Conservation (phyloP, 2,888 invertebrate genomes). For the Stenchaetothrips biformis region DNA sequence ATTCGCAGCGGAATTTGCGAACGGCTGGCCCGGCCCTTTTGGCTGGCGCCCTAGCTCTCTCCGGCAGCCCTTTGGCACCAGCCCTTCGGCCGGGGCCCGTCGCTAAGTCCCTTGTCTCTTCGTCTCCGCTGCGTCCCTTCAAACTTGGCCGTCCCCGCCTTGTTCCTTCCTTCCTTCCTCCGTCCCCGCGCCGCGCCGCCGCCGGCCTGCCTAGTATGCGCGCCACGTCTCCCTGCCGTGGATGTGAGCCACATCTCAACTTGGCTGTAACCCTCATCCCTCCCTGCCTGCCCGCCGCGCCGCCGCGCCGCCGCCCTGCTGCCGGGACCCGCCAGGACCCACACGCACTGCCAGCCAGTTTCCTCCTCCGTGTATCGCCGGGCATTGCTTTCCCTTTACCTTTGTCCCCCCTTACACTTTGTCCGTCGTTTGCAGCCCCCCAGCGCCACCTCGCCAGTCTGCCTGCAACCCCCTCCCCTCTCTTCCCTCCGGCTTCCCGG, state of each 20-base stretch:
- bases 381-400: slow-evolving; percentile 35
- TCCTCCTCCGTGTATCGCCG: slow-evolving; percentile 31
- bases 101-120: background rate
- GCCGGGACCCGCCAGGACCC: slow-evolving; percentile 36
- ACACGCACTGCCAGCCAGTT: slow-evolving; percentile 32
- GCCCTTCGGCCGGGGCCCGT: background rate
- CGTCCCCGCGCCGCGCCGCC: background rate
- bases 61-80: background rate
- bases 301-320: slow-evolving; percentile 28
- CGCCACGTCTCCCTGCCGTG: background rate
- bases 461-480: background rate
- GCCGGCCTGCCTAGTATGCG: slow-evolving; percentile 7
- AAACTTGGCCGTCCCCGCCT: background rate
- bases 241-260: slow-evolving; percentile 35
- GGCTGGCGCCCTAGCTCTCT: background rate
- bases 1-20: background rate
- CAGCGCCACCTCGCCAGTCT: background rate
- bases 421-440: slow-evolving; percentile 32
- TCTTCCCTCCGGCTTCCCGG: background rate
- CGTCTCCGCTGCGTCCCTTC: background rate
- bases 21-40: background rate
- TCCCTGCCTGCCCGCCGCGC: slow-evolving; percentile 34
- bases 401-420: slow-evolving; percentile 36
- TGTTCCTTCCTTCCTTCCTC: background rate
- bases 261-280: slow-evolving; percentile 31